Conservation (phyloP, 2,797 vertebrate genomes). For the Helostoma temminkii region DNA sequence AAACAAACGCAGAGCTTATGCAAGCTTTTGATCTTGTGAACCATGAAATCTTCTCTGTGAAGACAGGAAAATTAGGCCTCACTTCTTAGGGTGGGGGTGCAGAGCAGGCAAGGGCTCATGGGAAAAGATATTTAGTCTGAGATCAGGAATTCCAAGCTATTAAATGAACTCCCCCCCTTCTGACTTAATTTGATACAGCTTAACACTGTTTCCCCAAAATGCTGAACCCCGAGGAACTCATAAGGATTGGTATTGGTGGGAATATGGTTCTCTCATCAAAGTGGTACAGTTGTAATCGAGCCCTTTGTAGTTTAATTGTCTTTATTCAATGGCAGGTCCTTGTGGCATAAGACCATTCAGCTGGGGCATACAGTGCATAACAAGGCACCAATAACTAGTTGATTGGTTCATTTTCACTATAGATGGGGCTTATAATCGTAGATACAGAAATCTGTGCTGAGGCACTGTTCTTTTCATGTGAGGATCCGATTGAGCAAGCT, state of each 20-base stretch:
- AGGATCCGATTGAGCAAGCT: slow-evolving; percentile 62
- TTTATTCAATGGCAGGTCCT: slow-evolving; percentile 70
- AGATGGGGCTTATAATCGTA: slow-evolving; percentile 58
- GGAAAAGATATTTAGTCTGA: slow-evolving; percentile 78
- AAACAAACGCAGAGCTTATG: slow-evolving; percentile 81
- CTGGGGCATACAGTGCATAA: slow-evolving; percentile 54
- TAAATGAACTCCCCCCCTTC: slow-evolving; percentile 73
- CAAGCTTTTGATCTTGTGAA: slow-evolving; percentile 84
- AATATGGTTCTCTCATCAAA: slow-evolving; percentile 79
- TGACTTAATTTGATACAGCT: slow-evolving; percentile 79
- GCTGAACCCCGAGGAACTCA: slow-evolving; percentile 73
- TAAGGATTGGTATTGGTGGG: slow-evolving; percentile 55
- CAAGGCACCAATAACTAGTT: slow-evolving; percentile 64
- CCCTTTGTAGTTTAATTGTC: slow-evolving; percentile 80
- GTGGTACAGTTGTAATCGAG: slow-evolving; percentile 69
- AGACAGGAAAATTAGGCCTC: slow-evolving; percentile 82
- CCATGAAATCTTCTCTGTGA: slow-evolving; percentile 78
- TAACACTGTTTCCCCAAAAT: slow-evolving; percentile 69
- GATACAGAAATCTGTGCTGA: slow-evolving; percentile 47
- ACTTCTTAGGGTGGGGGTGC: slow-evolving; percentile 48
- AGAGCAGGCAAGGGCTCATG: slow-evolving; percentile 70
- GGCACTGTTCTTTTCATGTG: slow-evolving; percentile 52
- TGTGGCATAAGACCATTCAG: slow-evolving; percentile 60
- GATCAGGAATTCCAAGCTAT: slow-evolving; percentile 76
- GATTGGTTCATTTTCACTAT: slow-evolving; percentile 63